These are phyloP conservation scores for Cheilosia impressa DNA, from an alignment of 2,888 invertebrate species.

Conservation along the genomic window DNA sequence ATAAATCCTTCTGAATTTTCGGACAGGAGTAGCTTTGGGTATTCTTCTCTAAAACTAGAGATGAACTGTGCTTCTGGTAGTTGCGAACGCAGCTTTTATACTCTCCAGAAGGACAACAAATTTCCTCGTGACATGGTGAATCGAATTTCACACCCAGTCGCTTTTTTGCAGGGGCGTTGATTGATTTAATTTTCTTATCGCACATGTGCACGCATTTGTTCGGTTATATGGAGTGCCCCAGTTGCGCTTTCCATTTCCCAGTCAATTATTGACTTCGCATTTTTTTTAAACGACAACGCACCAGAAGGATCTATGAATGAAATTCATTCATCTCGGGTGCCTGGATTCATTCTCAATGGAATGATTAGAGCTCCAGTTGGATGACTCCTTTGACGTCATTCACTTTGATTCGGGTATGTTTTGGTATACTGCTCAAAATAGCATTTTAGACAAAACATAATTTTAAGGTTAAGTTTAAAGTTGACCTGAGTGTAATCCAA, in stretches of 20 bases:
- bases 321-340: slow-evolving; percentile 49
- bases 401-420: background rate
- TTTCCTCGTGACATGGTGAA: slow-evolving; percentile 21
- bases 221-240: slow-evolving; percentile 8
- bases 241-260: slow-evolving; percentile 19
- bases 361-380: slow-evolving; percentile 40
- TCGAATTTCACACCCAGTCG: slow-evolving; percentile 72
- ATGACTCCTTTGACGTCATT: slow-evolving; percentile 62
- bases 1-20: background rate
- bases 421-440: background rate
- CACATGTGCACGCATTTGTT: slow-evolving; percentile 77
- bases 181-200: slow-evolving; percentile 79
- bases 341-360: slow-evolving; percentile 18
- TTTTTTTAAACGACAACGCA: slow-evolving; percentile 14
- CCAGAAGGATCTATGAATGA: slow-evolving; percentile 65
- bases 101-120: slow-evolving; percentile 12
- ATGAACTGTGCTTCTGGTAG: slow-evolving; percentile 60
- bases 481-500: background rate
- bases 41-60: slow-evolving; percentile 42
- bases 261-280: slow-evolving; percentile 32
- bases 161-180: slow-evolving; percentile 31
- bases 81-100: slow-evolving; percentile 47
- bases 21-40: background rate
- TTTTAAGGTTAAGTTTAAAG: slow-evolving; percentile 10
- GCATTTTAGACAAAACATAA: background rate